Conservation (phyloP, 2,113 vertebrate species). For the Leptobrachium leishanense region DNA sequence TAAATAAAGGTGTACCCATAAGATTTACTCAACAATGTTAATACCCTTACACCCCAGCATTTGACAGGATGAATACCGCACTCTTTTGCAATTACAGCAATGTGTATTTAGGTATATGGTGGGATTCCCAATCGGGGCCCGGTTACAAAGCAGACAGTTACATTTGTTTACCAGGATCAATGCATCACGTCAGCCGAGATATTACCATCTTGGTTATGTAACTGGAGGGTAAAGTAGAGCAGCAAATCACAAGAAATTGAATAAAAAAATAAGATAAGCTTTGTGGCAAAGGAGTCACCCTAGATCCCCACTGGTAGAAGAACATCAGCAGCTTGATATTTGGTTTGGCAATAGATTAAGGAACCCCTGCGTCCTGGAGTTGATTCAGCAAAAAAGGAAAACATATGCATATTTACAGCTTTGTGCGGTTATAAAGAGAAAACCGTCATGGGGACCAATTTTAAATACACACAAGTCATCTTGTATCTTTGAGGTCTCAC, state of each 20-base stretch:
- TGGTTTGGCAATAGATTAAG: conserved; percentile 6
- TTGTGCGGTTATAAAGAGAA: neutral
- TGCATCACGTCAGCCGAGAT: conserved; percentile 17
- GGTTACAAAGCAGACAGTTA: too few relatives aligned
- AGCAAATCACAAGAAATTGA: neutral
- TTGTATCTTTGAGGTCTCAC: neutral
- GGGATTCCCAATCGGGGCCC: too few relatives aligned
- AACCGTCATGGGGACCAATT: neutral
- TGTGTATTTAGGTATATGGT: too few relatives aligned
- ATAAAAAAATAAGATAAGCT: neutral
- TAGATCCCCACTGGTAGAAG: neutral
- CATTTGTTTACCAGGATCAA: conserved; percentile 4
- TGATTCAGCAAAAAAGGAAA: conserved; percentile 7
- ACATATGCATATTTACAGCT: conserved; percentile 2
- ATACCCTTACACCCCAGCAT: too few relatives aligned
- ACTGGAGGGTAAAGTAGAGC: neutral
- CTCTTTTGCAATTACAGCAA: too few relatives aligned
- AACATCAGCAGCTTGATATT: neutral
- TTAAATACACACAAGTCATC: too few relatives aligned
- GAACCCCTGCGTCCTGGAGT: neutral
- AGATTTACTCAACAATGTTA: too few relatives aligned
- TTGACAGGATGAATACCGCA: too few relatives aligned
- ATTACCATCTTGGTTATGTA: conserved; percentile 13
- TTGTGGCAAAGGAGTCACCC: neutral
- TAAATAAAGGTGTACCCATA: too few relatives aligned